Evolutionary conservation across 2,888 invertebrate species (phyloP).

Genomic region (Taenaris catops): DNA sequence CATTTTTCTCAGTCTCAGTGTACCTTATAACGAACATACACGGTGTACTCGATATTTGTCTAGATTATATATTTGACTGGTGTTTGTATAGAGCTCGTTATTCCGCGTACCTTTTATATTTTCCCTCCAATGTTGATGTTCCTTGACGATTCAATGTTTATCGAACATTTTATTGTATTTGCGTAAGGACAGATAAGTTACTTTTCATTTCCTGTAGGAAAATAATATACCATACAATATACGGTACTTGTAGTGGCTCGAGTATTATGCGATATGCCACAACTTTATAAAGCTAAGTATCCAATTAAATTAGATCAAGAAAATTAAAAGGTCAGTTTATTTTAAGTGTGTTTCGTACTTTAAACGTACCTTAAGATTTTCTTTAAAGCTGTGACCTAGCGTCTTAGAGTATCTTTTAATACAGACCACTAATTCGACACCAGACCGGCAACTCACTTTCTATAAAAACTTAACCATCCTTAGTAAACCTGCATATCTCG

Average conservation of each 20-base stretch:
- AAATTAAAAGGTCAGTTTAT: too few relatives aligned
- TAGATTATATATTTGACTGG: conserved; percentile 33
- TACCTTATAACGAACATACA: conserved; percentile 3
- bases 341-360: too few relatives aligned
- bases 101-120: conserved; percentile 48
- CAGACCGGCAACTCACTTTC: too few relatives aligned
- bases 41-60: conserved; percentile 27
- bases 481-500: too few relatives aligned
- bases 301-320: conserved; percentile 26
- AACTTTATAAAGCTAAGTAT: too few relatives aligned
- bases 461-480: too few relatives aligned
- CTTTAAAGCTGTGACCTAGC: too few relatives aligned
- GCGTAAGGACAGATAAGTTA: conserved; percentile 26
- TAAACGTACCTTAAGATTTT: too few relatives aligned
- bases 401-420: too few relatives aligned
- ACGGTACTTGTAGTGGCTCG: neutral
- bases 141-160: conserved; percentile 27
- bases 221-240: conserved; percentile 6
- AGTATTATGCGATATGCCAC: conserved; percentile 4
- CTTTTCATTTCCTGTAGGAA: conserved; percentile 15
- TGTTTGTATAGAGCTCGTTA: conserved; percentile 62
- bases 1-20: neutral
- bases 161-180: conserved; percentile 30
- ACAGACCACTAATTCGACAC: too few relatives aligned
- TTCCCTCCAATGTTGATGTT: conserved; percentile 43